Conservation (phyloP, 1,140 invertebrate genomes). For the Marisa cornuarietis region DNA sequence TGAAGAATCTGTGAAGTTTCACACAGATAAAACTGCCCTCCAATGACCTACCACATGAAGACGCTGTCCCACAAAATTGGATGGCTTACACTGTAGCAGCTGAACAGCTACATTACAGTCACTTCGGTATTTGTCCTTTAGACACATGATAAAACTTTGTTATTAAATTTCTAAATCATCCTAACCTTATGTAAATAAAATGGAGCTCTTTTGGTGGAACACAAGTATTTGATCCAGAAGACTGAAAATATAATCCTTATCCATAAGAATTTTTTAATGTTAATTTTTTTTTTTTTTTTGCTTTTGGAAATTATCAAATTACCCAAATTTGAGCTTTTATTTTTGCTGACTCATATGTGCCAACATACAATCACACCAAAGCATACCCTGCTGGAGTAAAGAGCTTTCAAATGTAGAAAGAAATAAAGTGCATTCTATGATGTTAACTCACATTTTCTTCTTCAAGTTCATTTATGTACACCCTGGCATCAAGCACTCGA, state of each 20-base stretch:
- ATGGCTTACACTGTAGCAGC: conserved; percentile 92
- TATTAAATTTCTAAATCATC: background rate
- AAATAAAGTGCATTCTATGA: background rate
- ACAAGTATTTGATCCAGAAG: no score
- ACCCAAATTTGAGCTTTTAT: no score
- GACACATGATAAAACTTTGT: conserved; percentile 42
- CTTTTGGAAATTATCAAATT: no score
- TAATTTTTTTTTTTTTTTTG: no score
- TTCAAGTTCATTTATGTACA: conserved; percentile 84
- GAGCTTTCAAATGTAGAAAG: no score
- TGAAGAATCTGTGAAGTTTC: background rate
- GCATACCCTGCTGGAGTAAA: no score
- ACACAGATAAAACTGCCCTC: conserved; percentile 14
- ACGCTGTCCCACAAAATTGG: conserved; percentile 92
- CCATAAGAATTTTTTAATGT: no score
- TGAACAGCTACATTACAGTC: conserved; percentile 95
- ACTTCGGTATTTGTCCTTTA: conserved; percentile 90
- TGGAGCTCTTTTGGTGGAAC: no score
- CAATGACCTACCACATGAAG: conserved; percentile 83
- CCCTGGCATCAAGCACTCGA: conserved; percentile 87
- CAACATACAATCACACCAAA: no score
- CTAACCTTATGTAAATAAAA: background rate
- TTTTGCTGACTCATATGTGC: no score
- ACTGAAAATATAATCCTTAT: no score
- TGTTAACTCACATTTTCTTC: conserved; percentile 86